Evolutionary conservation across 2,888 invertebrate genomes (phyloP).

Genomic region (Neoscelio sp.): DNA sequence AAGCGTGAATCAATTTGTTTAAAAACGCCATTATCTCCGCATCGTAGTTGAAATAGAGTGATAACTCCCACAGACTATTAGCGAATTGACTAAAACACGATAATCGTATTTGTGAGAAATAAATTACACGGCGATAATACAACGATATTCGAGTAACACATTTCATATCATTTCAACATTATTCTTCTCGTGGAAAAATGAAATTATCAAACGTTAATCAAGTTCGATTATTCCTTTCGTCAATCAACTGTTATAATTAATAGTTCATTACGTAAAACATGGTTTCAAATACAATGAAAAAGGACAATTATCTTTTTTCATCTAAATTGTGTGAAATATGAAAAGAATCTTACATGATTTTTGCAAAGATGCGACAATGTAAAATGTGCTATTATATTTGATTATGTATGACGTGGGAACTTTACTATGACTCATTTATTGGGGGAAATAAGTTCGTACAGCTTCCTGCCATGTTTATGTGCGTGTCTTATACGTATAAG

Average conservation of each 20-base stretch:
- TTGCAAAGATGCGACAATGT: slow-evolving; percentile 38
- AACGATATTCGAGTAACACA: slow-evolving; percentile 3
- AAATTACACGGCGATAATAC: slow-evolving; percentile 8
- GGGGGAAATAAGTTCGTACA: slow-evolving; percentile 65
- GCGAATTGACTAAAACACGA: slow-evolving; percentile 88
- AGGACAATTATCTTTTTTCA: slow-evolving; percentile 24
- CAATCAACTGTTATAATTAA: no score
- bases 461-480: slow-evolving; percentile 64
- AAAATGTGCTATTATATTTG: slow-evolving; percentile 67
- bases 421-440: slow-evolving; percentile 74
- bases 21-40: slow-evolving; percentile 91
- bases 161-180: no score
- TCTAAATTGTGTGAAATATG: slow-evolving; percentile 38
- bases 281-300: slow-evolving; percentile 6
- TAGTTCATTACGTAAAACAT: background rate
- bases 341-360: slow-evolving; percentile 42
- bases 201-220: no score
- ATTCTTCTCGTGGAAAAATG: no score
- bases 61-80: slow-evolving; percentile 95
- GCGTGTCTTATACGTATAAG: slow-evolving; percentile 6
- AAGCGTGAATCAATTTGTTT: slow-evolving; percentile 90
- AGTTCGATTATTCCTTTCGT: no score
- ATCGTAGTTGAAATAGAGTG: slow-evolving; percentile 94
- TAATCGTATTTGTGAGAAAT: background rate
- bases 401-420: slow-evolving; percentile 69